Conservation (phyloP, 2,888 invertebrate species). For the Mylabris sibirica region DNA sequence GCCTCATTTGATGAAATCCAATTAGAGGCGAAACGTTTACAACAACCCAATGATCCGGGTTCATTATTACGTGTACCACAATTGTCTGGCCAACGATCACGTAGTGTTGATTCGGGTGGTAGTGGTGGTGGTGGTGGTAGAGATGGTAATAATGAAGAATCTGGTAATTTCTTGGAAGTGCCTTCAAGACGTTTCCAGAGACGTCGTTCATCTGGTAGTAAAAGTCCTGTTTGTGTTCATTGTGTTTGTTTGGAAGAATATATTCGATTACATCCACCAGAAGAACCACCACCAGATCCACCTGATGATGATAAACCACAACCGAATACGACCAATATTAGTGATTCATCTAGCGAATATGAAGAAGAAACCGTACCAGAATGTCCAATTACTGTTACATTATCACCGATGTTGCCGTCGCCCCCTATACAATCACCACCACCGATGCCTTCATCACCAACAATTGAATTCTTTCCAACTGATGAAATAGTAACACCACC, state of each 20-base stretch:
- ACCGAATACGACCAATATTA: conserved; percentile 61
- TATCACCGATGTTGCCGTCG: conserved; percentile 67
- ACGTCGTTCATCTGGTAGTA: conserved; percentile 70
- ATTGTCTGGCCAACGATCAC: conserved; percentile 73
- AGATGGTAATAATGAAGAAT: conserved; percentile 62
- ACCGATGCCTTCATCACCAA: conserved; percentile 62
- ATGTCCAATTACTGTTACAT: conserved; percentile 69
- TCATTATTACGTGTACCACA: conserved; percentile 73
- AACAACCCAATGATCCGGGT: conserved; percentile 55
- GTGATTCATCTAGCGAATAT: conserved; percentile 64
- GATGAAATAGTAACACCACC: conserved; percentile 51
- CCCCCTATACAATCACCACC: conserved; percentile 59
- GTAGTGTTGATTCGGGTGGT: conserved; percentile 82
- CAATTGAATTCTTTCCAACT: conserved; percentile 67
- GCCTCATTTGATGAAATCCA: conserved; percentile 92
- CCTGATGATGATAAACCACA: conserved; percentile 44
- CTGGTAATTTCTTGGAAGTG: conserved; percentile 64
- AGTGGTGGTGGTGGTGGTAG: conserved; percentile 51
- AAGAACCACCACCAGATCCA: conserved; percentile 58
- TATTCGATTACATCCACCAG: conserved; percentile 65
- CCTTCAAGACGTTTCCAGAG: conserved; percentile 70
- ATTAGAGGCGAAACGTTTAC: conserved; percentile 75
- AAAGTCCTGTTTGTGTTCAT: conserved; percentile 77
- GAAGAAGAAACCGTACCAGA: conserved; percentile 62
- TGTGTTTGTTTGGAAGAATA: conserved; percentile 81